Evolutionary conservation across 2,113 vertebrate genomes (phyloP).

Genomic region (Ctenodactylus gundi): DNA sequence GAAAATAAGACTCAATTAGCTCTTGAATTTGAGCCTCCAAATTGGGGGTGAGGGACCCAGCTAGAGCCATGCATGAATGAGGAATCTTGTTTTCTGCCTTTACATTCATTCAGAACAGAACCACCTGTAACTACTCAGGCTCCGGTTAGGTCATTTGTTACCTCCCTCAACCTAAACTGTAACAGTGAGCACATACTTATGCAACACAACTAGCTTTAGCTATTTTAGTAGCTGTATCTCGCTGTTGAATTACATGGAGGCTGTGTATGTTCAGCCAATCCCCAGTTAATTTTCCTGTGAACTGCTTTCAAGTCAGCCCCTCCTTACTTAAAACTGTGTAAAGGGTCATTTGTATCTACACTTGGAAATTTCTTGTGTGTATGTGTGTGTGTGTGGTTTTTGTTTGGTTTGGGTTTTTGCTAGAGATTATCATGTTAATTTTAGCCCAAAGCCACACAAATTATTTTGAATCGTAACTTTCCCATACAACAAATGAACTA

Average conservation of each 20-base stretch:
- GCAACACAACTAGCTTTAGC: background rate
- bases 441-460: background rate
- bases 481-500: conserved; percentile 18
- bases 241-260: conserved; percentile 1
- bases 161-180: background rate
- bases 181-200: background rate
- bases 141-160: background rate
- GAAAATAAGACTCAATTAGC: background rate
- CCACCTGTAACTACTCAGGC: background rate
- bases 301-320: background rate
- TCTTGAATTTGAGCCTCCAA: background rate
- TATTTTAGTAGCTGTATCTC: background rate
- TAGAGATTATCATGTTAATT: background rate
- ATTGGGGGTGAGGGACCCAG: no score
- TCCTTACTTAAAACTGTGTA: background rate
- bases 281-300: background rate
- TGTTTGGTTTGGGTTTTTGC: conserved; percentile 12
- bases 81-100: no score
- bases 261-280: background rate
- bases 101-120: background rate
- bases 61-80: no score
- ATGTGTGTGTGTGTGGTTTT: no score
- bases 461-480: conserved; percentile 33
- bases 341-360: background rate
- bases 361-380: conserved; percentile 20